These are phyloP conservation scores for Tyria jacobaeae DNA, from an alignment of 2,888 invertebrate species.

Conservation along the genomic window DNA sequence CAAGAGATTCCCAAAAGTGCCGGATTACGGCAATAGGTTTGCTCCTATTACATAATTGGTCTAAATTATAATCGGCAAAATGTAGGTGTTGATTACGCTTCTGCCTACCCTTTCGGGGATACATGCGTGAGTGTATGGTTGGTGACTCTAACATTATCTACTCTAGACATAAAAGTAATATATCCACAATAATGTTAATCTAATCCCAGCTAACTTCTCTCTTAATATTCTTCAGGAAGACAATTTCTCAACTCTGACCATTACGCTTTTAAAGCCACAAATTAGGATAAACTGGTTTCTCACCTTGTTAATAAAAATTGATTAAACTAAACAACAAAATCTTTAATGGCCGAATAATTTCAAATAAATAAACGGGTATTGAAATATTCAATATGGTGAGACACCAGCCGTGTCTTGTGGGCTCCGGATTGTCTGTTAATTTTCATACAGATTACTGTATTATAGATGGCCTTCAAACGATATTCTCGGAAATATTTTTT, in stretches of 20 bases:
- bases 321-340: neutral
- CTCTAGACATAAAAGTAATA: too few relatives aligned
- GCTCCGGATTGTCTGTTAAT: constrained; percentile 17
- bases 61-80: too few relatives aligned
- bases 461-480: neutral
- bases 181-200: too few relatives aligned
- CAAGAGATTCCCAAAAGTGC: too few relatives aligned
- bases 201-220: too few relatives aligned
- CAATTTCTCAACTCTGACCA: neutral
- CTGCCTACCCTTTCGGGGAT: too few relatives aligned
- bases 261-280: neutral
- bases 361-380: neutral
- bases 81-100: too few relatives aligned
- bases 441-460: constrained; percentile 15
- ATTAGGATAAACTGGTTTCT: neutral
- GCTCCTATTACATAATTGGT: too few relatives aligned
- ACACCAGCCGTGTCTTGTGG: neutral
- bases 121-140: too few relatives aligned
- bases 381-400: constrained; percentile 7
- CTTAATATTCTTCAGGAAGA: neutral
- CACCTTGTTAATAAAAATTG: constrained; percentile 1
- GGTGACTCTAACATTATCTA: too few relatives aligned
- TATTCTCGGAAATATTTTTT: constrained; percentile 2
- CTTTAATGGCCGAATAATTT: constrained; percentile 1
- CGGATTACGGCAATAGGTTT: too few relatives aligned